phyloP scores from a whole-genome alignment of 1,140 invertebrate genomes.

The Papilio polytes region DNA sequence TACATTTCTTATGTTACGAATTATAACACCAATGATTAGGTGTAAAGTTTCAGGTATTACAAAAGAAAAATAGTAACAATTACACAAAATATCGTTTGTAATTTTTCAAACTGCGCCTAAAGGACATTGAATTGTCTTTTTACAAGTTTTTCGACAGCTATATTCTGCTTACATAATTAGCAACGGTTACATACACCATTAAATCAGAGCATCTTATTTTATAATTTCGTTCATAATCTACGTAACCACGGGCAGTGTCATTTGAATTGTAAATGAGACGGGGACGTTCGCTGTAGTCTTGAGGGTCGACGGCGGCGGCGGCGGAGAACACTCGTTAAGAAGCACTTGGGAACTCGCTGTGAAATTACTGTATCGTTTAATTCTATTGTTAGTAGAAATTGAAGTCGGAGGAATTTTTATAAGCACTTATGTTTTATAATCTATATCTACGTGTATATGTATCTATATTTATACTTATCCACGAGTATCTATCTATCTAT shows the following conservation, averaged over 20 bases:
- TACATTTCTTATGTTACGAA: no score
- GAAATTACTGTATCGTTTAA: conserved; percentile 40
- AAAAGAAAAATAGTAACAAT: no score
- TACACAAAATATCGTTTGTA: neutral
- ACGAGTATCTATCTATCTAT: no score
- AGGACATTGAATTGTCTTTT: no score
- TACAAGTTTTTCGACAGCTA: neutral
- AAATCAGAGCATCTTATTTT: conserved; percentile 19
- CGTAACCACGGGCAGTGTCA: conserved; percentile 45
- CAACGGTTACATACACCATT: neutral
- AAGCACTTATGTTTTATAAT: conserved; percentile 15
- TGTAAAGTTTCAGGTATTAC: no score
- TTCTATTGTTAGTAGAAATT: conserved; percentile 51
- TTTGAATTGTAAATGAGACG: conserved; percentile 66
- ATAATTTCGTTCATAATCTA: conserved; percentile 30
- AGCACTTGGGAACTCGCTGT: conserved; percentile 11
- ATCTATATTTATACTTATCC: no score
- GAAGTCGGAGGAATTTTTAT: conserved; percentile 15
- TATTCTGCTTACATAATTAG: neutral
- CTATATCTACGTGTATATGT: no score
- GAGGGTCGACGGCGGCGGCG: neutral
- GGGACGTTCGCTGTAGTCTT: conserved; percentile 43
- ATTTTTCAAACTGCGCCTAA: neutral
- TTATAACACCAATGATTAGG: no score
- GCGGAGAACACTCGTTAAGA: neutral